Evolutionary conservation across 2,888 invertebrate genomes (phyloP), one percentile per base, ranked within the genome.

Genomic region (Cordilura impudica): DNA sequence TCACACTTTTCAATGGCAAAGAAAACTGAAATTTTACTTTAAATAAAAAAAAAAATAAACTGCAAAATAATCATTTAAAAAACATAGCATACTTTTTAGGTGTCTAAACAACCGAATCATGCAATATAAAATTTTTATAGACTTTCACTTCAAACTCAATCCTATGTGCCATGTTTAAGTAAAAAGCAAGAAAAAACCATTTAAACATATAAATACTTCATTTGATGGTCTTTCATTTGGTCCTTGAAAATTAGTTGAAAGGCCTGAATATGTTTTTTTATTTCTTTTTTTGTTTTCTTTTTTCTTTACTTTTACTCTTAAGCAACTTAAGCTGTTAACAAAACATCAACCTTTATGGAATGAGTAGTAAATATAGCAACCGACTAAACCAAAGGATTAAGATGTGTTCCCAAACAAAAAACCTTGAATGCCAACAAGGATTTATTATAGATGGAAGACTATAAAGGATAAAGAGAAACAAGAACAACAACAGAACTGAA

Each of bases 401-500:
- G 71, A 74, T 74, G 51, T 70, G n/a, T 58, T 63, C 6, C 43
- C 66, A 63, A 71, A 79, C 56, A 79, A 79, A n/a, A 79, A 79
- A 67, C 35, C 71, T 74, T 79, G 75, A 79, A 79, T 67, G 29
- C 61, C 58, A 67, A 45, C 63, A 67, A 63, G 79, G 71, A 79
- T 75, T 79, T 75, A 72, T 75, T 79, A 75, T 61, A 66, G 45
- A 67, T 61, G 51, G 49, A 51, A 72, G 54, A 51, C 58, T 39
- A 56, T 2, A n/a, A 53, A 21, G n/a, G 3, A 47, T 51, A 51
- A 43, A 39, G 21, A 4, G 18, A 23, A 60, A 58, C 16, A n/a
- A 54, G 16, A 54, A 58, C 5, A 16, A n/a, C n/a, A 21, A 14
- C 4, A 26, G 10, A 39, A 39, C n/a, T 2, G 14, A 39, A n/a